These are phyloP conservation scores for Desoria tigrina DNA, from an alignment of 2,888 invertebrate genomes.

Conservation along the genomic window DNA sequence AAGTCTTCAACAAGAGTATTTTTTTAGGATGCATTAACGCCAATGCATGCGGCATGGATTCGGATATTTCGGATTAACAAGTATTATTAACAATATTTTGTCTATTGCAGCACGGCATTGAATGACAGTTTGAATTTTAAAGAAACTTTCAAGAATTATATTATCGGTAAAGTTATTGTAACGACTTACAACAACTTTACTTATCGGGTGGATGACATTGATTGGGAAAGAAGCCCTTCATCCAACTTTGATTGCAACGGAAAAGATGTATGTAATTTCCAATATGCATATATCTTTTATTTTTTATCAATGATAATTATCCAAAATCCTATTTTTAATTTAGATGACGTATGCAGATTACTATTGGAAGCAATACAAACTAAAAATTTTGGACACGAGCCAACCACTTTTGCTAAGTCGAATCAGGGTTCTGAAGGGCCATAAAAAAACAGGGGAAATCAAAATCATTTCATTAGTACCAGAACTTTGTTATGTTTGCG, in stretches of 20 bases:
- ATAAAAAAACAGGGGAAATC: conserved; percentile 6
- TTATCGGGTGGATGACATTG: conserved; percentile 83
- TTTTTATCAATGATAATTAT: neutral
- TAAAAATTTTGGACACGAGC: conserved; percentile 69
- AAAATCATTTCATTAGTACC: conserved; percentile 69
- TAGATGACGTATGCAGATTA: conserved; percentile 72
- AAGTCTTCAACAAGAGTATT: no score
- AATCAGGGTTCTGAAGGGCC: conserved; percentile 56
- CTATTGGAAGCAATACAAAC: conserved; percentile 75
- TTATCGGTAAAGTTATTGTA: conserved; percentile 66
- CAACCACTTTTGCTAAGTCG: conserved; percentile 76
- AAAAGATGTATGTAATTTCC: conserved; percentile 31
- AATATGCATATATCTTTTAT: no score
- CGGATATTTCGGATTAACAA: conserved; percentile 10
- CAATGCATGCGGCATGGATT: no score
- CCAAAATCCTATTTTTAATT: no score
- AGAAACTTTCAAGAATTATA: conserved; percentile 55
- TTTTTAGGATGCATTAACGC: no score
- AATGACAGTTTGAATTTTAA: conserved; percentile 9
- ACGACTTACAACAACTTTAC: conserved; percentile 88
- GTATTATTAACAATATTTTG: no score
- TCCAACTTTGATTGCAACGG: conserved; percentile 64
- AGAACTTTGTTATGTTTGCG: conserved; percentile 84
- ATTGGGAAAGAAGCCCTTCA: conserved; percentile 71
- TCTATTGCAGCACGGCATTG: conserved; percentile 5